Base-by-base conservation (phyloP, 1,140 invertebrate species). In the Carposina sasakii region DNA sequence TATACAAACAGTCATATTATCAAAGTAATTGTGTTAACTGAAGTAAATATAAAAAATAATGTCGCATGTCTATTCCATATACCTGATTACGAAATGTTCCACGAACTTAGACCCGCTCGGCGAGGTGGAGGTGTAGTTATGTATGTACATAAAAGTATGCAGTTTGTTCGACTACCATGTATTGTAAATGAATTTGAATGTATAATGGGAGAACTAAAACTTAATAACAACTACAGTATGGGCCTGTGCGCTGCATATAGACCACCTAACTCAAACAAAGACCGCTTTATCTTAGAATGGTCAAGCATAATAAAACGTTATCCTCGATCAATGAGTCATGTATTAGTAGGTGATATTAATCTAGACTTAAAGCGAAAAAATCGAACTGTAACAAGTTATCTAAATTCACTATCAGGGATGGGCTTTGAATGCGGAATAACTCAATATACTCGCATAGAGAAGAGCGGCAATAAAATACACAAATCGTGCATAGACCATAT, bases 51-150 rank as follows among this genome's bases (percentile, higher is more conserved):
- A 12, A 23, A 26, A 3, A 10, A 45, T 16, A 15, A 13, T 2
- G 20, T 16, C 13, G 15, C 3, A 33, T 20, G 21, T 16, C 30
- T 45, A 19, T 45, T 45, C 15, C 26, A 45, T n/a, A 10, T 45
- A 13, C 17, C 12, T 15, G 19, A 45, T 33, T 45, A 45, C 17
- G 42, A 31, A 13, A 45, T 45, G 42, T 22, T 33, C 21, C 6
- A 15, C 9, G 28, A 45, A 13, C 30, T 45, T 9, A 13, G 42
- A n/a, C 21, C 15, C 12, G 5, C 19, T 12, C 10, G 42, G 3
- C 31, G 33, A 21, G 42, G 42, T 2, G 42, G 42, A 31, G 42
- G 42, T 20, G 22, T 45, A 21, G n/a, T 45, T 10, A 20, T 45
- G 26, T 45, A 33, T 16, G 28, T 45, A 17, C 42, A 45, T 15